Base-by-base conservation (phyloP, 2,797 vertebrate species). In the Columba guinea region DNA sequence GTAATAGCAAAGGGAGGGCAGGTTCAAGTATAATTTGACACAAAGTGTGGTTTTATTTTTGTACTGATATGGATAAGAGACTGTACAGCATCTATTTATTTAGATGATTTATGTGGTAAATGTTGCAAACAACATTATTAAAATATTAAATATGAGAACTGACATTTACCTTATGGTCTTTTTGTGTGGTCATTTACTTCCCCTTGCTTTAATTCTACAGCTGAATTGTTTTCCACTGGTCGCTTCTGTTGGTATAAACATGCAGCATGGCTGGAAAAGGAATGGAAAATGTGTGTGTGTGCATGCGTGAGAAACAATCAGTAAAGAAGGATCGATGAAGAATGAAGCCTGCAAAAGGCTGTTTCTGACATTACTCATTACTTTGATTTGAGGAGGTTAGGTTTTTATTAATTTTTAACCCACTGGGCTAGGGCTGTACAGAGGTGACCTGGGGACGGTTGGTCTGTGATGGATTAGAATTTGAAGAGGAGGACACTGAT, bases 81-180 rank as follows among this genome's bases (percentile, higher is more conserved):
- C 97, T 98, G 97, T 98, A 98, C 93, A 97, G 96, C 98, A 98
- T 98, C 98, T 98, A 98, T 98, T 98, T 98, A 98, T 98, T 98
- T 98, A 98, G 98, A 98, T 98, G 98, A 98, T 98, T 97, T 98
- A 97, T 97, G 97, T 98, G 97, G 97, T 98, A 97, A 97, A 97
- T 91, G 97, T 98, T 97, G 97, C 97, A 98, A 97, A 97, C 84
- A 89, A 97, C 97, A 96, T 89, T 96, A 97, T 97, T 94, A 97
- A 97, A 97, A 97, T 96, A 97, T 97, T 98, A 97, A 98, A 98
- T 96, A 97, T 96, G 94, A 97, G 93, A 98, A 96, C 87, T 96
- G 95, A 97, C 94, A 94, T 97, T 97, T 97, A 97, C 71, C 76
- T 95, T 69, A 80, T 56, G 60, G 71, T 84, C 53, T 93, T 39